Evolutionary conservation across 1,140 invertebrate species (phyloP).

Genomic region (Anoplophora glabripennis): DNA sequence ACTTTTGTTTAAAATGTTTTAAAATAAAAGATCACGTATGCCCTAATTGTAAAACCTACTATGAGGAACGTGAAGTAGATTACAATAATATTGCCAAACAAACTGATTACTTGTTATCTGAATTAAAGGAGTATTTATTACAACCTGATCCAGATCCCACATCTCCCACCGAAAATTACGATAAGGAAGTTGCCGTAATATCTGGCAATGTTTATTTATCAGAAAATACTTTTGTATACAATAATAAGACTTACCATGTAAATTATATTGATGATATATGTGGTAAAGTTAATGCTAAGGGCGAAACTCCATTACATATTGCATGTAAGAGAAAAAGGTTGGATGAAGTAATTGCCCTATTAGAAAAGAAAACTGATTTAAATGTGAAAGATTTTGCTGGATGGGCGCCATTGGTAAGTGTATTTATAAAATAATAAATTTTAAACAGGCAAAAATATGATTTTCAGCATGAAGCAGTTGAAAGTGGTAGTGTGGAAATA

Average conservation of each 20-base stretch:
- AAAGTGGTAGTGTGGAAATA: slow-evolving; percentile 59
- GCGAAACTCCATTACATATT: slow-evolving; percentile 58
- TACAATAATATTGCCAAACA: slow-evolving; percentile 18
- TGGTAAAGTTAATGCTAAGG: slow-evolving; percentile 52
- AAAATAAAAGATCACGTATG: slow-evolving; percentile 20
- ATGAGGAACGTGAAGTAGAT: slow-evolving; percentile 16
- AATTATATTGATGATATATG: slow-evolving; percentile 8
- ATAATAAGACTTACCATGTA: slow-evolving; percentile 19
- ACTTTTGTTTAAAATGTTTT: slow-evolving; percentile 25
- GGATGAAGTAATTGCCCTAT: slow-evolving; percentile 54
- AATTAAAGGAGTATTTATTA: slow-evolving; percentile 12
- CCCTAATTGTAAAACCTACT: slow-evolving; percentile 25
- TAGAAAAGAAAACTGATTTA: slow-evolving; percentile 63
- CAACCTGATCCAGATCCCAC: not conserved
- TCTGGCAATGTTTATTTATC: not conserved
- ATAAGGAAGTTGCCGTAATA: not conserved
- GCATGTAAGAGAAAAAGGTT: slow-evolving; percentile 57
- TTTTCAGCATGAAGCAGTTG: slow-evolving; percentile 66
- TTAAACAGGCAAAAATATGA: not conserved
- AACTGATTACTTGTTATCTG: slow-evolving; percentile 11
- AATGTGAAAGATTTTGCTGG: slow-evolving; percentile 73
- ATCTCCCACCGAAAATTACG: not conserved
- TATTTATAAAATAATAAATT: not conserved
- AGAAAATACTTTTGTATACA: slow-evolving; percentile 17
- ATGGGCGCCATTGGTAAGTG: slow-evolving; percentile 66